Evolutionary conservation across 2,113 vertebrate species (phyloP).

Genomic region (Boulengeromyrus knoepffleri): DNA sequence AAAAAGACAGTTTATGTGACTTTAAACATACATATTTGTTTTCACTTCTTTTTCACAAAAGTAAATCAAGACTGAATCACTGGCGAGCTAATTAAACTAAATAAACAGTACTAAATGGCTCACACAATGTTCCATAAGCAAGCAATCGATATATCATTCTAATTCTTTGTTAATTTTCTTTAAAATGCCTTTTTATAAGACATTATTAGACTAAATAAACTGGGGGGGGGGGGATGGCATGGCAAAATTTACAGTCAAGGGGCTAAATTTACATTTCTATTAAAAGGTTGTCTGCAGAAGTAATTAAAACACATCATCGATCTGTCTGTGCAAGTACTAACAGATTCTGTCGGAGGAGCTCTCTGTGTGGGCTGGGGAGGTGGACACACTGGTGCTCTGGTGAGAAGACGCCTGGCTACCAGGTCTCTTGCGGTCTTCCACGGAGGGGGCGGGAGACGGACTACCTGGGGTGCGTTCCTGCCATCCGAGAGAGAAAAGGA

Average conservation of each 20-base stretch:
- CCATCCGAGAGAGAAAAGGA: neutral
- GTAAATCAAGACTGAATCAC: neutral
- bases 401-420: slow-evolving; percentile 80
- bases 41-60: neutral
- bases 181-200: neutral
- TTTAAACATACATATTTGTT: neutral
- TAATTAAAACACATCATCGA: neutral
- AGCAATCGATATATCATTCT: neutral
- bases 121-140: neutral
- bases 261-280: neutral
- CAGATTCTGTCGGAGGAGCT: slow-evolving; percentile 83
- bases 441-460: slow-evolving; percentile 85
- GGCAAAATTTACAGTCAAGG: neutral
- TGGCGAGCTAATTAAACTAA: neutral
- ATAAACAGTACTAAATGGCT: neutral
- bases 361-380: slow-evolving; percentile 86
- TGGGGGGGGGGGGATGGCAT: too few species aligned
- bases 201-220: too few species aligned
- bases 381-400: slow-evolving; percentile 92
- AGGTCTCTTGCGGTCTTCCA: slow-evolving; percentile 88
- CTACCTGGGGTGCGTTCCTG: slow-evolving; percentile 89
- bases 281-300: neutral
- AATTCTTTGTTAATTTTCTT: neutral
- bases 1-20: neutral
- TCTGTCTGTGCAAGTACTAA: slow-evolving; percentile 51